Base-by-base conservation (phyloP, 2,888 invertebrate species). In the Timandra comae region DNA sequence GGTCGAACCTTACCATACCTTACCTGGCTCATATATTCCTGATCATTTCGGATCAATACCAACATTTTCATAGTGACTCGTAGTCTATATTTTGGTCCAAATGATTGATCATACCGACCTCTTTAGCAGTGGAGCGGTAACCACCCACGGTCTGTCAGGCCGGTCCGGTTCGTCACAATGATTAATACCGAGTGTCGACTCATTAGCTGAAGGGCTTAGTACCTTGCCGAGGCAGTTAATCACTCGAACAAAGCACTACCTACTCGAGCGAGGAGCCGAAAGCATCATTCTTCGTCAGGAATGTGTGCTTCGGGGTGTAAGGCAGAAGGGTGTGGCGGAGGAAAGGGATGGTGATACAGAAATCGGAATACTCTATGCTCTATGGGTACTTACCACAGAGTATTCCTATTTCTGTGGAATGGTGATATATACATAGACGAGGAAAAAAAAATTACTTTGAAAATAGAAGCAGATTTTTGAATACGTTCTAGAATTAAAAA, bases 211-310 rank as follows among this genome's bases (percentile, higher is more conserved):
- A 84, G 84, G 84, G 84, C 80, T 82, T 76, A 82, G 79, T 70
- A 76, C 52, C 63, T 58, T 52, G 45, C 68, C 67, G 63, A 63
- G 72, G 71, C 72, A 85, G 82, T 84, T 84, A 84, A 84, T 84
- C 84, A 84, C 79, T 69, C 79, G 80, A 79, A 84, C 84, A 84
- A 82, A 80, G 82, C 78, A 74, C 79, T 81, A 74, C 80, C 80
- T 81, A 82, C 80, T 79, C 77, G 75, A 74, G 63, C 66, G 69
- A 71, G 68, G 71, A 78, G 76, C 76, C 78, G 80, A 81, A 82
- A 81, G 79, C 81, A 82, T 85, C 84, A 81, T 82, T 85, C 85
- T 84, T 84, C 81, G 80, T 84, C 85, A 84, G 76, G 82, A 82
- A 84, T 80, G 80, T 67, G 67, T 59, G 59, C 36, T 16, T 16